Evolutionary conservation across 2,888 invertebrate genomes (phyloP).

Genomic region (Dryococelus australis): DNA sequence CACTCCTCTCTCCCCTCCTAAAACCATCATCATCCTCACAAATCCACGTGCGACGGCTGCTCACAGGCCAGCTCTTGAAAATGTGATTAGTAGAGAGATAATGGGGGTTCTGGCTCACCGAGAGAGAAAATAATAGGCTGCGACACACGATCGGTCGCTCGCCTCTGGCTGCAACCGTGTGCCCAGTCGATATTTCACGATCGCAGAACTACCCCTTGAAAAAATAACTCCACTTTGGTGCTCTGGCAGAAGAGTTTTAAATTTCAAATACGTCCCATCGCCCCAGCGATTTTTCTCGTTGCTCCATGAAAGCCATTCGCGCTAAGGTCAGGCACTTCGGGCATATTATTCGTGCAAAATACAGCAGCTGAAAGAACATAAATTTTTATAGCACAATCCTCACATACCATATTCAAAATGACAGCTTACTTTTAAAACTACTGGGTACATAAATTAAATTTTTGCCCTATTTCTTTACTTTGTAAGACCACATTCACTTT

Average conservation of each 20-base stretch:
- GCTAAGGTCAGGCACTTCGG: background rate
- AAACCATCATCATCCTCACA: background rate
- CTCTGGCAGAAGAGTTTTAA: too few relatives aligned
- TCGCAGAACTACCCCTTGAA: background rate
- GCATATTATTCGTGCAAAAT: too few relatives aligned
- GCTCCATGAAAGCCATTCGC: background rate
- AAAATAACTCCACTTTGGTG: background rate
- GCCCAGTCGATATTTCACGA: background rate
- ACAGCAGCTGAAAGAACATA: too few relatives aligned
- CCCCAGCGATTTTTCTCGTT: background rate
- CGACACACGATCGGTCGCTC: background rate
- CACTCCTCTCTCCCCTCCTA: background rate
- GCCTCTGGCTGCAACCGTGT: background rate
- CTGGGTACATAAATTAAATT: too few relatives aligned
- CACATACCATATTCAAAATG: too few relatives aligned
- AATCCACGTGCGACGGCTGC: background rate
- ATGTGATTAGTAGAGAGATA: background rate
- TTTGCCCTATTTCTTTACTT: too few relatives aligned
- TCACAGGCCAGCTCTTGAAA: background rate
- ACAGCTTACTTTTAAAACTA: too few relatives aligned
- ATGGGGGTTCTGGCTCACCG: background rate
- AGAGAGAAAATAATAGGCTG: background rate
- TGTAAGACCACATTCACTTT: too few relatives aligned
- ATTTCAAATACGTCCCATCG: background rate
- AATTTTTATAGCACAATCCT: too few relatives aligned